Base-by-base conservation (phyloP, 2,113 vertebrate genomes). In the Eurystomus gularis region DNA sequence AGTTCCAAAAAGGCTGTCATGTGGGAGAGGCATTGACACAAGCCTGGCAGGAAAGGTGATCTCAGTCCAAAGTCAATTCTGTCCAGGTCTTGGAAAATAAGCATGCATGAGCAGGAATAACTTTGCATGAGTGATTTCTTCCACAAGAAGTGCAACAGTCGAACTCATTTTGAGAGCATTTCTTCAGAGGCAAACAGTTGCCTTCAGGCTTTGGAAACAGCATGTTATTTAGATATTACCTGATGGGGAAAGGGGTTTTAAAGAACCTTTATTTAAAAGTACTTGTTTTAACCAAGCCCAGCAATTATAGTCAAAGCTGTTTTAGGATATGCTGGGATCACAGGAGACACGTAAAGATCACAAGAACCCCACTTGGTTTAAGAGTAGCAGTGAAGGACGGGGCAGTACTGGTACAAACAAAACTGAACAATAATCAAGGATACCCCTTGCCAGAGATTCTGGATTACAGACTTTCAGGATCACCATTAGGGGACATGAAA, bases 121-220 rank as follows among this genome's bases (percentile, higher is more conserved):
- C 66, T 91, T 76, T 77, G 46, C 17, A 13, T 33, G 57, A 92
- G 48, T 73, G 83, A 82, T 62, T 94, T 91, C 70, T 92, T 88
- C 88, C 60, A 60, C 8, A 23, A 52, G 71, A 83, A 94, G 33
- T 58, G 52, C 51, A 66, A 78, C 82, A 86, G 52, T 60, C 86
- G 96, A 86, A 96, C 39, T 88, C 42, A 60, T 70, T 92, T 37
- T n/a, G 72, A 90, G 40, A 91, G 25, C 5, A 83, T 76, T 93
- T 92, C 51, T 88, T 95, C 57, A 82, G 66, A 87, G 44, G 18
- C 35, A 90, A 76, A 69, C 61, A 88, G 40, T 61, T 85, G 64
- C 70, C 69, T 88, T 46, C 62, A 75, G 80, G 42, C n/a, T 88
- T 83, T 90, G 60, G 87, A 91, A 94, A 82, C 29, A 72, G 35